Percentiles rank a stretch among this genome's conserved stretches.
phyloP scores from a whole-genome alignment of 37 sponge, comb jelly and placozoan genomes.

The Tethya wilhelma region DNA sequence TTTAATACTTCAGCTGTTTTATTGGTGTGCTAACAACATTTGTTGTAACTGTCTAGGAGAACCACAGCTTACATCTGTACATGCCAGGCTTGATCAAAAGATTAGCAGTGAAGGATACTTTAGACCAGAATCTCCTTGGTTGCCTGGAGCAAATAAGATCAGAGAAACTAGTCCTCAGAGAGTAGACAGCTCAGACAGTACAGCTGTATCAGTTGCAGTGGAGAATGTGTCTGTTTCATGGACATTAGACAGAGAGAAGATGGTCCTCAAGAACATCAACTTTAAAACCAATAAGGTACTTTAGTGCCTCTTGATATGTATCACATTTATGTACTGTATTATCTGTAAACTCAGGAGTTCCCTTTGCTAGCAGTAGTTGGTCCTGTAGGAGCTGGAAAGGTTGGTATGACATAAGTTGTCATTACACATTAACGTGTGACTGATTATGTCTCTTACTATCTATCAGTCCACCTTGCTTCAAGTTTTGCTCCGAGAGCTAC shows the following conservation, averaged over 20 bases:
- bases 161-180: too few species aligned
- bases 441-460: background rate
- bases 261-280: conserved; percentile 18
- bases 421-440: too few species aligned
- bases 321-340: background rate
- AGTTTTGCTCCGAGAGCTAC: conserved; percentile 64
- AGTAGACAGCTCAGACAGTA: too few species aligned
- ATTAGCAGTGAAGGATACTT: too few species aligned
- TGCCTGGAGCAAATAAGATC: too few species aligned
- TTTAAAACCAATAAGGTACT: conserved; percentile 43
- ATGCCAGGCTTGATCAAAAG: too few species aligned
- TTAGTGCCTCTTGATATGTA: background rate
- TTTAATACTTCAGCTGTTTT: background rate
- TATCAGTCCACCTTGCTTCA: conserved; percentile 67
- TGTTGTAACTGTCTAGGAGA: too few species aligned
- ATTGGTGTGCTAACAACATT: too few species aligned
- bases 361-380: conserved; percentile 70
- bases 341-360: background rate
- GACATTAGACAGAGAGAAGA: conserved; percentile 19
- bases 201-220: too few species aligned
- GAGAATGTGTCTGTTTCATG: conserved; percentile 33
- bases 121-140: too few species aligned
- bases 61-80: too few species aligned
- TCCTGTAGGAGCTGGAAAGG: conserved; percentile 82
- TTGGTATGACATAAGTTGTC: background rate